A percentile compares a stretch with the other conserved stretches of the same genome.
These are phyloP conservation scores for Apogon talboti DNA, from an alignment of 2,797 vertebrate genomes.

Conservation along the genomic window DNA sequence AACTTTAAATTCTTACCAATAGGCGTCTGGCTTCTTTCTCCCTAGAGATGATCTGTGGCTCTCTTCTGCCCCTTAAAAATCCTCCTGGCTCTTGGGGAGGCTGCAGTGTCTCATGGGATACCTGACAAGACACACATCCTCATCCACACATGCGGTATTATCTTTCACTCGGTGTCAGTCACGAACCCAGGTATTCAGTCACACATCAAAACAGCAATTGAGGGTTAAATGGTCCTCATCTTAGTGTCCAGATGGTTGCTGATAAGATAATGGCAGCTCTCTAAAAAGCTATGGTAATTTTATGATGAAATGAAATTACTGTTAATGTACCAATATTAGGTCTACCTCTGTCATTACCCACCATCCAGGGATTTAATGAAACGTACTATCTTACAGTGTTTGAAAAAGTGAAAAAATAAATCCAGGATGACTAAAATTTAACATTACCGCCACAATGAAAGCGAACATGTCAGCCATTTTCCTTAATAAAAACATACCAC, in stretches of 20 bases:
- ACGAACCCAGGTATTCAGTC: constrained; percentile 26
- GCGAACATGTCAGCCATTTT: too few species aligned
- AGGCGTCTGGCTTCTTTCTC: constrained; percentile 25
- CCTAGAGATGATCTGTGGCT: constrained; percentile 36
- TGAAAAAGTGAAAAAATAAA: too few species aligned
- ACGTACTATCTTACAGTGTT: too few species aligned
- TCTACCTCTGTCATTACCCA: too few species aligned
- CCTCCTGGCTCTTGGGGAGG: constrained; percentile 16
- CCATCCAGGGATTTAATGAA: too few species aligned
- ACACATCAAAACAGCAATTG: constrained; percentile 6
- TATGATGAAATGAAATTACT: neutral
- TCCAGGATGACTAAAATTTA: too few species aligned
- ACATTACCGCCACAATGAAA: too few species aligned
- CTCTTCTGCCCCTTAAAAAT: constrained; percentile 23
- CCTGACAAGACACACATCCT: constrained; percentile 42
- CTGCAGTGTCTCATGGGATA: constrained; percentile 30
- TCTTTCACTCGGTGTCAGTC: constrained; percentile 59
- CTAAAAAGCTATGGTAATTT: neutral
- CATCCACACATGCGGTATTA: constrained; percentile 35
- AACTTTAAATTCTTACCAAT: constrained; percentile 53
- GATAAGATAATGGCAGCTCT: neutral
- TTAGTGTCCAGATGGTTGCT: neutral
- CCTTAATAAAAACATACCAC: too few species aligned
- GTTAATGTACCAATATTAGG: neutral
- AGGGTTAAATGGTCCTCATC: constrained; percentile 10